These are phyloP conservation scores for Spicauda simplicius DNA, from an alignment of 2,888 invertebrate genomes.

Conservation along the genomic window DNA sequence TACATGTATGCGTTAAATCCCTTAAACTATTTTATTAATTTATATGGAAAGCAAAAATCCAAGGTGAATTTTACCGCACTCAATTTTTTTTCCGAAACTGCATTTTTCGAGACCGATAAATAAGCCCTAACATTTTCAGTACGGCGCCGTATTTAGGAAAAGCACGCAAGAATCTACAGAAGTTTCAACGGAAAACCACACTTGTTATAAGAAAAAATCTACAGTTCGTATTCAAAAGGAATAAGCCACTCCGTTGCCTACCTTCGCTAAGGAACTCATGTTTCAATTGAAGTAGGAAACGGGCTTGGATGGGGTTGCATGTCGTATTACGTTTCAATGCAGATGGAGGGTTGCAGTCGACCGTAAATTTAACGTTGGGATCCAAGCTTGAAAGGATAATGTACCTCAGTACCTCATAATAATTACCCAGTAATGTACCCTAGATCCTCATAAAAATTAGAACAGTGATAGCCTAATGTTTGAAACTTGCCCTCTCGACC, in stretches of 20 bases:
- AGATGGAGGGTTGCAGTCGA: neutral
- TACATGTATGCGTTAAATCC: too few species aligned
- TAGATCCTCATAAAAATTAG: too few species aligned
- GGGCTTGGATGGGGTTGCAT: neutral
- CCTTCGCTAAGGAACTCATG: conserved; percentile 1
- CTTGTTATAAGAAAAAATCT: conserved; percentile 1
- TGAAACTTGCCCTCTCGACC: too few species aligned
- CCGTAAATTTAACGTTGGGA: neutral
- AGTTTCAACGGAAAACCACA: neutral
- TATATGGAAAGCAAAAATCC: neutral
- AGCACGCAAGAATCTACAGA: neutral
- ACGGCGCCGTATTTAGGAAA: neutral
- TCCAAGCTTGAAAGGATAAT: neutral
- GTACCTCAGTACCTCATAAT: too few species aligned
- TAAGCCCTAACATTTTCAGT: neutral
- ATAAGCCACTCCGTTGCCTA: neutral
- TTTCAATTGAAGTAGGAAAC: conserved; percentile 3
- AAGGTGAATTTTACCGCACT: neutral
- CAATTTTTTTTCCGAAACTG: neutral
- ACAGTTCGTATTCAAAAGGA: neutral
- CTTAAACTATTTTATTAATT: too few species aligned
- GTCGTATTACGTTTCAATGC: neutral
- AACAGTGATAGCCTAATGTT: too few species aligned
- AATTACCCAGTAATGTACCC: too few species aligned
- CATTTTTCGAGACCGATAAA: neutral